Base-by-base conservation (phyloP, 2,113 vertebrate species). In the Ammospiza caudacuta region DNA sequence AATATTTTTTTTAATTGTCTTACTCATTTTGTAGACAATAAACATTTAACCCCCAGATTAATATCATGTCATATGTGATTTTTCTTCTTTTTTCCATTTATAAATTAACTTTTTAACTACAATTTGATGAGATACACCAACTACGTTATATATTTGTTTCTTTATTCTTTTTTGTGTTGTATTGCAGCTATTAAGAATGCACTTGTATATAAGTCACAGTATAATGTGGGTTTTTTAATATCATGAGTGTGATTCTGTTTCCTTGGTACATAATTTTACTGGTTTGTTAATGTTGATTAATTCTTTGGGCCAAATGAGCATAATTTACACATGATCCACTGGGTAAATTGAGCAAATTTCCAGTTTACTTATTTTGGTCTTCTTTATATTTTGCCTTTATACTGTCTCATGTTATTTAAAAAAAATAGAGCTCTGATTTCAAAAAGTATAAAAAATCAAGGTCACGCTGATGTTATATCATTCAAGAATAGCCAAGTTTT, bases 401-500 rank as follows among this genome's bases (percentile, higher is more conserved):
- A 52, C 10, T 58, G 16, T 15, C 9, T 86, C 41, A 67, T 5
- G 1, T 8, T 67, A 12, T 33, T 90, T 67, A 4, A 67, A 63
- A 63, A 88, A 90, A 81, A 46, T 12, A 64, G 20, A 69, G 25
- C 54, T 12, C 11, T 76, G 20, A 39, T 64, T 94, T 91, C 46
- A 75, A 6, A 47, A 77, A 67, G 3, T 35, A 74, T 27, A 61
- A 91, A 92, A 89, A 89, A 63, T 46, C 29, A 92, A 81, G 46
- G 27, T 79, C 77, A 96, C 62, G 15, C 92, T 91, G 61, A 33
- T 91, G 70, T 87, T 18, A 31, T 78, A 35, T 68, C 94, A 89
- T 89, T 84, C 35, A 95, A 91, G 92, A 78, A 89, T 57, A 94
- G 82, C 3, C 52, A 95, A 44, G 18, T 87, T 96, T 96, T 96